Evolutionary conservation across 2,888 invertebrate genomes (phyloP).

Genomic region (Vanessa cardui): DNA sequence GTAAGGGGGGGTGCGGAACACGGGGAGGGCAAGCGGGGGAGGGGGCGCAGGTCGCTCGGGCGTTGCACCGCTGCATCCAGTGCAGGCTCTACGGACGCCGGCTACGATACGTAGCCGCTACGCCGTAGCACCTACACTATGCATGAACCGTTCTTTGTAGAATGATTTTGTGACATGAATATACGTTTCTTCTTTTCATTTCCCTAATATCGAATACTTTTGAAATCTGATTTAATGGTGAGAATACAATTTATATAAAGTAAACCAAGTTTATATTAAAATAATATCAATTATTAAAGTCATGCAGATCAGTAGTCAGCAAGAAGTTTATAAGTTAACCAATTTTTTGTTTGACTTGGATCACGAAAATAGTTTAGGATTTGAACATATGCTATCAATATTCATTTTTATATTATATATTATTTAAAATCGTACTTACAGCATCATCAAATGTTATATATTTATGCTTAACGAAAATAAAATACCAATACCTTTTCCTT

Average conservation of each 20-base stretch:
- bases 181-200: constrained; percentile 16
- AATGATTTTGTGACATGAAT: constrained; percentile 35
- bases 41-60: constrained; percentile 57
- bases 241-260: not conserved
- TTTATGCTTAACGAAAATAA: no score
- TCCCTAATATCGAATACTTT: constrained; percentile 16
- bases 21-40: constrained; percentile 41
- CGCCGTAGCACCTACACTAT: constrained; percentile 53
- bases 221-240: constrained; percentile 24
- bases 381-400: no score
- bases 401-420: no score
- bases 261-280: not conserved
- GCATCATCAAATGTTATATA: no score
- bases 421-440: no score
- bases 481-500: not conserved
- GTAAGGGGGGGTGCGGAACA: constrained; percentile 41
- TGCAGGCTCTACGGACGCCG: constrained; percentile 64
- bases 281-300: not conserved
- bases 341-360: no score
- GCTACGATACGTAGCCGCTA: constrained; percentile 61
- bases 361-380: no score
- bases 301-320: not conserved
- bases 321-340: not conserved
- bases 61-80: constrained; percentile 77
- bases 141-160: constrained; percentile 43